Evolutionary conservation across 2,113 vertebrate genomes (phyloP), one percentile per base, ranked within the genome.

Genomic region (Morphnarchus princeps): DNA sequence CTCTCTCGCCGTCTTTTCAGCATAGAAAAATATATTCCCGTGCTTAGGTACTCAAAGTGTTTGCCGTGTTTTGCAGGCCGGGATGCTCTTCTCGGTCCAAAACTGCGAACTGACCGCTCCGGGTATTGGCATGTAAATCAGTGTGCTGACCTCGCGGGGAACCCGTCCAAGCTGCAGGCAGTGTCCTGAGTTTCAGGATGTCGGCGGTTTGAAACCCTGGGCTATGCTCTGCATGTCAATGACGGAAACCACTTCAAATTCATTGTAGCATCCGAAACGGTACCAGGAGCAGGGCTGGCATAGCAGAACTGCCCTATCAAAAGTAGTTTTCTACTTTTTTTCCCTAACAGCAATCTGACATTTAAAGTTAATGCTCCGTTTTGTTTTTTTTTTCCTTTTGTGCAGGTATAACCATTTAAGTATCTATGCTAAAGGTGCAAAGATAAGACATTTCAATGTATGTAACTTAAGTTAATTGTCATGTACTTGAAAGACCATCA

Each of bases 91-190:
- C 93, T 66, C 0, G 1, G n/a, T 94, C 72, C 91, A 96, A 85
- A 94, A 40, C 85, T 86, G 86, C 10, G 28, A 82, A 62, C 91
- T 87, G 94, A 93, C 85, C 42, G 82, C 93, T 96, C 91, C 0
- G 87, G 71, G 96, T 73, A 96, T 97, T 97, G 93, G 95, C 95
- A 97, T 97, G 97, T 97, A 97, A 97, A 97, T 96, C 49, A 96
- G 93, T 97, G 97, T 97, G 94, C 97, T 93, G 96, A 97, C 95
- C 95, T 80, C 1, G 54, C n/a, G 14, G 89, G 94, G 93, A 94
- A 42, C 45, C 71, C 38, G 1, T 84, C 95, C 95, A 96, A 93
- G 89, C 93, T 34, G 69, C 89, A 54, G 82, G 82, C 91, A 90
- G 49, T 95, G 92, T 96, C 96, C 95, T 0, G 18, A 45, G 78